Evolutionary conservation across 2,113 vertebrate genomes (phyloP), one percentile per base, ranked within the genome.

Genomic region (Pampusana beccarii): DNA sequence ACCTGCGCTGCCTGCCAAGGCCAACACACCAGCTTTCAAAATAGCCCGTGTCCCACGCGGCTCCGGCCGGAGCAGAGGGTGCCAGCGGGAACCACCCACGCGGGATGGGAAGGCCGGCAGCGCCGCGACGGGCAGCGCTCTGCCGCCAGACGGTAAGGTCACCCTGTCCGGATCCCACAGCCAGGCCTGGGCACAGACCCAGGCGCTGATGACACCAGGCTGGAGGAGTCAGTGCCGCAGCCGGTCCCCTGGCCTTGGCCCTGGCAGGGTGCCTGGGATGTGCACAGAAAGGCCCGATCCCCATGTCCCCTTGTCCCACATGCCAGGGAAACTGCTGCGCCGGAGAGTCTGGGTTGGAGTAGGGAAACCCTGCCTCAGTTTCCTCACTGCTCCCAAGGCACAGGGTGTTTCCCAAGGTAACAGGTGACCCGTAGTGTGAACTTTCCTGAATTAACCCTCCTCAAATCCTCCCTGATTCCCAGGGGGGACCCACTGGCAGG

Each of bases 81-180:
- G 94, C 90, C 88, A 72, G 78, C 46, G 1, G 92, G 87, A 89
- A 34, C 94, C 94, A 61, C 94, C 95, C 95, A 92, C 95, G 64
- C 88, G 40, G 83, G 89, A 64, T 28, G 21, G 87, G 83, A 38
- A 67, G 83, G 44, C 57, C 33, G 42, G 66, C 34, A 34, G 82
- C 14, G 2, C 66, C 26, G 16, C 16, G 29, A 25, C 12, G 9
- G n/a, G 80, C 38, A 33, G 50, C 5, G 31, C 64, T 60, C 28
- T 44, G 6, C 13, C 6, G 4, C 89, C 79, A 70, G 60, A 36
- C 26, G 4, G 60, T 66, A 65, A 91, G 64, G 67, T 62, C 92
- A 50, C 6, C 21, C 56, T 5, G 1, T 17, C 51, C 78, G 2
- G 65, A 57, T 91, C 66, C 60, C 94, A 80, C 77, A 42, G 58